Conservation (phyloP, 1,140 invertebrate species). For the Harpegnathos saltator region DNA sequence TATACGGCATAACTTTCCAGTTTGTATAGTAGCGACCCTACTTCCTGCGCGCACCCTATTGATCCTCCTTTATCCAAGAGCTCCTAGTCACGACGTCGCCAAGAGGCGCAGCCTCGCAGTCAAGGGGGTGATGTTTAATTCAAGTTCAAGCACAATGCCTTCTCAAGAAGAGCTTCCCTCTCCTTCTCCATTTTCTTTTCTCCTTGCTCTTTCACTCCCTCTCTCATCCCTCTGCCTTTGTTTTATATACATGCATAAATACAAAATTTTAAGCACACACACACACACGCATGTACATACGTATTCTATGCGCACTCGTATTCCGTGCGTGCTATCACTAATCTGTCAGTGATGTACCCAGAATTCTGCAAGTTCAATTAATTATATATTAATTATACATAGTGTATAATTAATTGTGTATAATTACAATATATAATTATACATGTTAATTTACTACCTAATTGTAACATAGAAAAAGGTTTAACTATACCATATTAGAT, state of each 20-base stretch:
- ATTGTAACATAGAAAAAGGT: no score
- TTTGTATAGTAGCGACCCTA: constrained; percentile 74
- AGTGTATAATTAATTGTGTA: no score
- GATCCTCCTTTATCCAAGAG: constrained; percentile 72
- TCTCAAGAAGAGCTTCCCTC: constrained; percentile 70
- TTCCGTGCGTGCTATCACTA: no score
- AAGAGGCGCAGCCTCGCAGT: constrained; percentile 73
- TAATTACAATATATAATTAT: no score
- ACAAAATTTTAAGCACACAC: not conserved
- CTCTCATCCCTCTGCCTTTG: not conserved
- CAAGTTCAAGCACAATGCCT: constrained; percentile 76
- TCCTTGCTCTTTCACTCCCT: constrained; percentile 14
- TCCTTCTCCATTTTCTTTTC: constrained; percentile 15
- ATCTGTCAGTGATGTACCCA: no score
- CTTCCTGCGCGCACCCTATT: constrained; percentile 71
- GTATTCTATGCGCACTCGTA: constrained; percentile 52
- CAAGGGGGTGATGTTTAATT: constrained; percentile 77
- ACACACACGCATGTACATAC: constrained; percentile 2
- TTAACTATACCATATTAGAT: no score
- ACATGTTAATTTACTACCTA: no score
- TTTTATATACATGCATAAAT: no score
- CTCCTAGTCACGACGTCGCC: constrained; percentile 77
- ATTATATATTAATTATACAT: no score
- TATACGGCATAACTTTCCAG: constrained; percentile 68
- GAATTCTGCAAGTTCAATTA: no score